These are phyloP conservation scores for Tetramorium bicarinatum DNA, from an alignment of 2,888 invertebrate species.

Conservation along the genomic window DNA sequence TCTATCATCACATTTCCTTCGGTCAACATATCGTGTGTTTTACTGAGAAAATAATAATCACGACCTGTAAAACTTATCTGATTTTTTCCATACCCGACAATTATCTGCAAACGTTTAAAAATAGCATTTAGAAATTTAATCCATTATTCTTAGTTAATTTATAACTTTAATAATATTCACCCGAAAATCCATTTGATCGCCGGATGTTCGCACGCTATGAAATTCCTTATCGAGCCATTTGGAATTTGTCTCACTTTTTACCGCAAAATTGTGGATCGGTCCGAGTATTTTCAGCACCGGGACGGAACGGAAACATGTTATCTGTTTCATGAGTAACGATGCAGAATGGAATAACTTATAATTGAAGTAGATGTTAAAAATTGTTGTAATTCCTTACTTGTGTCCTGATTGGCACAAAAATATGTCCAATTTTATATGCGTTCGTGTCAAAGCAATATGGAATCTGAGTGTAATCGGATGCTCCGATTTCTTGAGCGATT, in stretches of 20 bases:
- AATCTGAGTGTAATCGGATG: slow-evolving; percentile 71
- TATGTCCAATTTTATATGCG: slow-evolving; percentile 78
- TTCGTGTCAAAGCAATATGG: slow-evolving; percentile 77
- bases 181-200: slow-evolving; percentile 69
- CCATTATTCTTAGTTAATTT: not conserved
- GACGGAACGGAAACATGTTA: slow-evolving; percentile 58
- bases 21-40: slow-evolving; percentile 67
- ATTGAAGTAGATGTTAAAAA: not conserved
- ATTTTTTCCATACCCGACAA: slow-evolving; percentile 64
- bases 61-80: slow-evolving; percentile 69
- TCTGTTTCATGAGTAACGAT: slow-evolving; percentile 30
- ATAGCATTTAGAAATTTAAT: not conserved
- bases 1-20: slow-evolving; percentile 76
- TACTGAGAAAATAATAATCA: slow-evolving; percentile 73
- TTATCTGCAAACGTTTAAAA: slow-evolving; percentile 25
- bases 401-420: slow-evolving; percentile 72
- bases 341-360: not conserved
- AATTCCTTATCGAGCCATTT: slow-evolving; percentile 72
- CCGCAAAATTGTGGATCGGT: slow-evolving; percentile 71
- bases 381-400: slow-evolving; percentile 40
- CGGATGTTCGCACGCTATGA: slow-evolving; percentile 64
- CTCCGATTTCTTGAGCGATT: slow-evolving; percentile 72
- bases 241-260: slow-evolving; percentile 53
- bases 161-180: slow-evolving; percentile 61
- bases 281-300: slow-evolving; percentile 75